phyloP scores from a whole-genome alignment of 2,113 vertebrate species.

The Muntiacus muntjak region DNA sequence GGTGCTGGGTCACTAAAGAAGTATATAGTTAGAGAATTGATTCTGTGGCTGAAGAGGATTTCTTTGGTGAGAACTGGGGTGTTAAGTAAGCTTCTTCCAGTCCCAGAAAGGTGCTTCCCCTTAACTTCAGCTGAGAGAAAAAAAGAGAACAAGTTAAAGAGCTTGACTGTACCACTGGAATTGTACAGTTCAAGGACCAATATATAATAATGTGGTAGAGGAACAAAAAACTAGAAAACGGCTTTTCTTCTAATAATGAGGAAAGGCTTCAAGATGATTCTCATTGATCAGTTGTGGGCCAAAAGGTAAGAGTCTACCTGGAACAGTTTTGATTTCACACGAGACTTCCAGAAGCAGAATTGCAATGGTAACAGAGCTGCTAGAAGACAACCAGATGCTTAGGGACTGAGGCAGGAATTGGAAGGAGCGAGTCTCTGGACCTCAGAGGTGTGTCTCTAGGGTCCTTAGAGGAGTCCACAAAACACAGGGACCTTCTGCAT shows the following conservation, averaged over 20 bases:
- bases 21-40: background rate
- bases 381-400: background rate
- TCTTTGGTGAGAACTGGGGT: background rate
- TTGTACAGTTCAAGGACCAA: background rate
- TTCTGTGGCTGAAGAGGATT: background rate
- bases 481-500: background rate
- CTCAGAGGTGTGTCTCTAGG: background rate
- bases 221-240: background rate
- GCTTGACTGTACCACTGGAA: background rate
- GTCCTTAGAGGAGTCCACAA: background rate
- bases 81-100: background rate
- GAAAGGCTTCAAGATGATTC: background rate
- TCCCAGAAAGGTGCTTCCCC: background rate
- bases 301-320: background rate
- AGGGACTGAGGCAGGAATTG: background rate
- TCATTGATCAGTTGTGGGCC: too few relatives aligned
- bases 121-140: background rate
- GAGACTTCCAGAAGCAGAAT: background rate
- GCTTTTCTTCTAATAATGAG: background rate
- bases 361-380: accelerated
- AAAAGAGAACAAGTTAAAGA: background rate
- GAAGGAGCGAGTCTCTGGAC: background rate
- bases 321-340: background rate
- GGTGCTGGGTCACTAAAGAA: background rate
- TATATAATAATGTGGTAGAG: background rate